These are phyloP conservation scores for Oplegnathus fasciatus DNA, from an alignment of 2,113 vertebrate species.

Conservation along the genomic window DNA sequence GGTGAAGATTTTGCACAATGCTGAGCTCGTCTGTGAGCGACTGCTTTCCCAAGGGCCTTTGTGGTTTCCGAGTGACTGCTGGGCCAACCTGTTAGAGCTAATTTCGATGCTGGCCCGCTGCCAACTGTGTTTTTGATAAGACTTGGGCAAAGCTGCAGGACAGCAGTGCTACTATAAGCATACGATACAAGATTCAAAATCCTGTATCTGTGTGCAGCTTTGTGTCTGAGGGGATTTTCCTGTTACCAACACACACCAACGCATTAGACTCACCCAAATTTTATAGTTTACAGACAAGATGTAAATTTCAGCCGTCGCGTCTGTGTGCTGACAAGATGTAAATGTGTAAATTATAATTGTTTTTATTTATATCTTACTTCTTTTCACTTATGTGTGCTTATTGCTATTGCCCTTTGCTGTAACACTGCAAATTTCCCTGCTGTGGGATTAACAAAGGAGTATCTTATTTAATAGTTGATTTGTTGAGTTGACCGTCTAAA, in stretches of 20 bases:
- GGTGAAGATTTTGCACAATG: neutral
- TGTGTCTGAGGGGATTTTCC: neutral
- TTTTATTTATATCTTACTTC: too few species aligned
- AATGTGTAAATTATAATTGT: too few species aligned
- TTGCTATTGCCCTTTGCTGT: too few species aligned
- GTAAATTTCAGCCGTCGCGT: too few species aligned
- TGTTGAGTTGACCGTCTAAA: neutral
- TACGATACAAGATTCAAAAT: constrained; percentile 4
- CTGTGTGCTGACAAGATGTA: too few species aligned
- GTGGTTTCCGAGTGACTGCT: constrained; percentile 20
- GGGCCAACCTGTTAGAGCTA: constrained; percentile 6
- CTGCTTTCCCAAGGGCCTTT: constrained; percentile 7
- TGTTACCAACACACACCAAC: neutral
- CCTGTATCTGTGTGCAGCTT: neutral
- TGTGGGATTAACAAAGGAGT: too few species aligned
- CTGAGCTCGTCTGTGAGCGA: neutral
- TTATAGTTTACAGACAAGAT: too few species aligned
- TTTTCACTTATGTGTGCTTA: too few species aligned
- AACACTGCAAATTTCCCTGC: too few species aligned
- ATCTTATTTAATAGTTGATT: neutral
- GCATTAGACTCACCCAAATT: neutral
- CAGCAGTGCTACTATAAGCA: neutral
- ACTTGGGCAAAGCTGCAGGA: constrained; percentile 3
- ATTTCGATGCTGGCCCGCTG: constrained; percentile 5
- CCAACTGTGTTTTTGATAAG: constrained; percentile 22